Evolutionary conservation across 35 echinoderm and acorn worm species (phyloP).

Genomic region (Apostichopus japonicus): DNA sequence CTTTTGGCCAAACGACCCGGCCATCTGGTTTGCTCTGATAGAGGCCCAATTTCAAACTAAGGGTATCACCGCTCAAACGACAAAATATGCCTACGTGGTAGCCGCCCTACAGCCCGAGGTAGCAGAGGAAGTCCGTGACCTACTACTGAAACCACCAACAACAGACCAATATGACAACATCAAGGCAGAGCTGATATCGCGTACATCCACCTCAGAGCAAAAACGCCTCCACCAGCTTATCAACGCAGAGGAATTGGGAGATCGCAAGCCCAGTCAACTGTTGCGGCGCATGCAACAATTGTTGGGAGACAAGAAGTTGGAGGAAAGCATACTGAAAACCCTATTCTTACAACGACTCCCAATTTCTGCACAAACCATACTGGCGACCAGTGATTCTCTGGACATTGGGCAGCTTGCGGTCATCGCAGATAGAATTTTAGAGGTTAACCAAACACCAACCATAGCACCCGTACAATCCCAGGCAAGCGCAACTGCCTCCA

Average conservation of each 20-base stretch:
- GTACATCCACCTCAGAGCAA: neutral
- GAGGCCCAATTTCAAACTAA: conserved; percentile 21
- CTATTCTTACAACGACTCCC: conserved; percentile 25
- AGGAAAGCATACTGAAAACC: neutral
- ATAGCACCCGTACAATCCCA: too few relatives aligned
- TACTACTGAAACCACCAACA: neutral
- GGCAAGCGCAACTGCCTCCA: too few relatives aligned
- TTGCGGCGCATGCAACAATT: conserved; percentile 10
- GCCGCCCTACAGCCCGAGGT: neutral
- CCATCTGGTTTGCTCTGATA: neutral
- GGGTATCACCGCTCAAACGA: neutral
- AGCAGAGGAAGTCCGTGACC: conserved; percentile 2
- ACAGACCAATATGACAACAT: neutral
- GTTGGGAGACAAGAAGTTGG: neutral
- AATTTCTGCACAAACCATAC: neutral
- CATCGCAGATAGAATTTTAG: conserved; percentile 40
- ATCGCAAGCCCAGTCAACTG: conserved; percentile 7
- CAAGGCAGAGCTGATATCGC: neutral
- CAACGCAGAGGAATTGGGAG: conserved; percentile 1
- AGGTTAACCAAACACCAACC: too few relatives aligned
- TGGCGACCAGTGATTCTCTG: conserved; percentile 31
- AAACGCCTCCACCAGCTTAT: conserved; percentile 22
- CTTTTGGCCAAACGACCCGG: neutral
- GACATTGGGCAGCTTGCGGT: neutral
- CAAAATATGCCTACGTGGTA: neutral